Conservation (phyloP, 92 coral and sea anemone species). For the Phenganax subtilis region DNA sequence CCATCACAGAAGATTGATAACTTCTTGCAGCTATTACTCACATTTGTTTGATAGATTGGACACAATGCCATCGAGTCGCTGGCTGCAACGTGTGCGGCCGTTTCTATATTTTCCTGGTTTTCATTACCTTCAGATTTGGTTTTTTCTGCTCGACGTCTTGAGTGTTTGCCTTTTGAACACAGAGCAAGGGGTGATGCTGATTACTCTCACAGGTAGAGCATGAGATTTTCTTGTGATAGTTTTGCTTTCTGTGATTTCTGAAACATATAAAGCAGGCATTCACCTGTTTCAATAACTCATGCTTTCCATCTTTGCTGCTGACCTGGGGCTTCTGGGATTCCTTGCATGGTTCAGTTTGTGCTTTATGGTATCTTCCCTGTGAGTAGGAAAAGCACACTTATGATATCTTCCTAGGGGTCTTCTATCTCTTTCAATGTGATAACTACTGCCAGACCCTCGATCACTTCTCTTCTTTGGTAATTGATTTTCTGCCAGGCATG, state of each 20-base stretch:
- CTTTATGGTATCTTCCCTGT: slow-evolving; percentile 52
- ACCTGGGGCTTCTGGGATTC: slow-evolving; percentile 57
- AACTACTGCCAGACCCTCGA: slow-evolving; percentile 14
- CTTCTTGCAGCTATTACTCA: slow-evolving; percentile 46
- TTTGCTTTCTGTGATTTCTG: slow-evolving; percentile 37
- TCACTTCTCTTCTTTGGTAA: slow-evolving; percentile 31
- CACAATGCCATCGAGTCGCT: slow-evolving; percentile 47
- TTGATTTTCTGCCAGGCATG: slow-evolving; percentile 56
- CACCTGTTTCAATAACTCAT: slow-evolving; percentile 56
- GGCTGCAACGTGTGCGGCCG: too few species aligned
- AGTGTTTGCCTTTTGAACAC: slow-evolving; percentile 13
- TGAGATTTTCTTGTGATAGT: slow-evolving; percentile 9
- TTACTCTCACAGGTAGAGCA: slow-evolving; percentile 53
- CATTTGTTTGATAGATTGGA: slow-evolving; percentile 60
- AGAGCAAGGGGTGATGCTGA: slow-evolving; percentile 47
- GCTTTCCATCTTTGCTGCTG: slow-evolving; percentile 50
- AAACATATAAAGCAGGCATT: slow-evolving; percentile 58
- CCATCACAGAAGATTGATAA: slow-evolving; percentile 45
- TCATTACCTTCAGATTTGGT: neutral
- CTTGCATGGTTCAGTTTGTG: slow-evolving; percentile 57
- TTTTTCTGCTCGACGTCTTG: neutral
- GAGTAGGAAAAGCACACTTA: slow-evolving; percentile 51
- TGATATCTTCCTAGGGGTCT: slow-evolving; percentile 40
- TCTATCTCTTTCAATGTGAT: slow-evolving; percentile 35
- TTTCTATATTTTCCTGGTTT: slow-evolving; percentile 26